Percentiles rank a stretch among this genome's conserved stretches.
These are phyloP conservation scores for Trachelus stipa DNA, from an alignment of 2,888 invertebrate genomes.

Conservation along the genomic window DNA sequence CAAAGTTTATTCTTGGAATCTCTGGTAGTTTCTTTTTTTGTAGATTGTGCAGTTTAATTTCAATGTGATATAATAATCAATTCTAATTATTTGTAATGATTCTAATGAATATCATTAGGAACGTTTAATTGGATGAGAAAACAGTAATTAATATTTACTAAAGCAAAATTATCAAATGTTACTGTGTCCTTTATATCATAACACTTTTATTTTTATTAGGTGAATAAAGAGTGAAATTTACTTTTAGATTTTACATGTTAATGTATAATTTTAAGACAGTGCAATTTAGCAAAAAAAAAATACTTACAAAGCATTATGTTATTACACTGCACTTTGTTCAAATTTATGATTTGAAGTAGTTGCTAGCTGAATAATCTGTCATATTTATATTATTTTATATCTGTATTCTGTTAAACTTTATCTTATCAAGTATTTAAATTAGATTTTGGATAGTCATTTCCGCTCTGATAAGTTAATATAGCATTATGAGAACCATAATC, in stretches of 20 bases:
- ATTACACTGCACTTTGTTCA: not conserved
- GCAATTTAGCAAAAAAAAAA: not conserved
- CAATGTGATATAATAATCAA: too few relatives aligned
- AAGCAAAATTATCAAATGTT: not conserved
- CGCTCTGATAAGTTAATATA: not conserved
- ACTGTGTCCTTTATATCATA: not conserved
- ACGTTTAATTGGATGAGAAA: not conserved
- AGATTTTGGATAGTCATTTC: not conserved
- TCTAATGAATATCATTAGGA: not conserved
- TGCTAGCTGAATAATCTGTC: not conserved
- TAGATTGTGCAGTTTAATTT: too few relatives aligned
- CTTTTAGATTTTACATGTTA: not conserved
- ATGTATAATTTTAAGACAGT: not conserved
- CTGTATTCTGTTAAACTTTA: not conserved
- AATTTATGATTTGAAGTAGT: not conserved
- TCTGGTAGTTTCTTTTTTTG: too few relatives aligned
- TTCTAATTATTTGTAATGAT: too few relatives aligned
- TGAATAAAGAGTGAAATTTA: not conserved
- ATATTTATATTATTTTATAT: not conserved
- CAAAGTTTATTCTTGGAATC: too few relatives aligned
- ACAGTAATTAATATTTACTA: not conserved
- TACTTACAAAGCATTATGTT: conserved; percentile 13
- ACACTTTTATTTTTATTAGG: not conserved
- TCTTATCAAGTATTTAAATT: not conserved
- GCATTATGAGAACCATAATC: not conserved